phyloP scores from a whole-genome alignment of 2,113 vertebrate genomes.

The Hystrix brachyura region DNA sequence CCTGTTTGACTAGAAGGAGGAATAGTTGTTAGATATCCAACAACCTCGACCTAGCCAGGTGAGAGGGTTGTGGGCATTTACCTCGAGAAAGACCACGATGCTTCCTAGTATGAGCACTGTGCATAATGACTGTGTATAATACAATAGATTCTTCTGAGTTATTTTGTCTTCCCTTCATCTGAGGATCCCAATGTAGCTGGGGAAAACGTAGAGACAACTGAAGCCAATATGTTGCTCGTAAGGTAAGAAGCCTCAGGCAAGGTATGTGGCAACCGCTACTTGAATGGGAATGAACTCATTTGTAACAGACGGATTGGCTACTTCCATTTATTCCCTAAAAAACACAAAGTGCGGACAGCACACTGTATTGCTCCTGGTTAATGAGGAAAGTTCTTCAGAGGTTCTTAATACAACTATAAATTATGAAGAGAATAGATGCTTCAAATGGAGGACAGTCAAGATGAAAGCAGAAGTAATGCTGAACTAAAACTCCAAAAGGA shows the following conservation, averaged over 20 bases:
- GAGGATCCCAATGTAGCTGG: neutral
- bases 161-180: neutral
- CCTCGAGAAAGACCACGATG: neutral
- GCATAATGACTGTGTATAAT: neutral
- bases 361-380: neutral
- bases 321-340: conserved; percentile 18
- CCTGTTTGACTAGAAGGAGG: neutral
- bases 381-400: conserved; percentile 57
- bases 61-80: neutral
- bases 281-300: conserved; percentile 70
- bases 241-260: conserved; percentile 68
- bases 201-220: conserved; percentile 36
- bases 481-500: neutral
- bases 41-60: neutral
- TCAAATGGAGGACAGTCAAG: neutral
- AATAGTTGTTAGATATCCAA: neutral
- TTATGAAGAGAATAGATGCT: neutral
- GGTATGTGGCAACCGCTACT: neutral
- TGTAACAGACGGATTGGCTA: conserved; percentile 47
- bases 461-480: neutral
- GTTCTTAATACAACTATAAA: conserved; percentile 8
- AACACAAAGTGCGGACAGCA: neutral
- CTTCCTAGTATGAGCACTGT: neutral
- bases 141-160: conserved; percentile 11
- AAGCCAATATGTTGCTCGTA: conserved; percentile 62